Conservation (phyloP, 1,140 invertebrate species). For the Homalodisca vitripennis region DNA sequence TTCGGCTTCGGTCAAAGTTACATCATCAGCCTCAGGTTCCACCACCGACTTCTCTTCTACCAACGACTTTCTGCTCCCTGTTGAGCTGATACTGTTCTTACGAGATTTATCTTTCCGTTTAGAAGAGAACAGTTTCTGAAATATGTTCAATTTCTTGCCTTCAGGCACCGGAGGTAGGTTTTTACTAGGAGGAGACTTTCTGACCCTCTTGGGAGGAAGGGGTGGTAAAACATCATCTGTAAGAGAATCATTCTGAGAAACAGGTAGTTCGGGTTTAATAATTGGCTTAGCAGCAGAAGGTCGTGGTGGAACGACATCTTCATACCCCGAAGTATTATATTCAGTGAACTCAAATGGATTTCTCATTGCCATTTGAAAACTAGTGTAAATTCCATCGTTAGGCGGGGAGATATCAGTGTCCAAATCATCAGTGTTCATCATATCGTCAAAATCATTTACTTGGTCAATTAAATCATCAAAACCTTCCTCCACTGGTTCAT, state of each 20-base stretch:
- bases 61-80: conserved; percentile 26
- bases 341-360: conserved; percentile 67
- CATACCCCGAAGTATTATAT: conserved; percentile 54
- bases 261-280: conserved; percentile 43
- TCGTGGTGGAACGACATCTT: conserved; percentile 53
- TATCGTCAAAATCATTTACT: conserved; percentile 39
- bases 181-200: conserved; percentile 56
- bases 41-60: neutral
- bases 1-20: conserved; percentile 77
- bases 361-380: conserved; percentile 81
- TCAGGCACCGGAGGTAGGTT: conserved; percentile 49
- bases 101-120: conserved; percentile 39
- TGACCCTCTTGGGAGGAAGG: conserved; percentile 72
- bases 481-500: conserved; percentile 42
- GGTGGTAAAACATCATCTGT: conserved; percentile 63
- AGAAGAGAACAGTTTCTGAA: conserved; percentile 62
- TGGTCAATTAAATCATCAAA: conserved; percentile 48
- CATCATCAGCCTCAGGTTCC: conserved; percentile 31
- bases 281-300: conserved; percentile 48
- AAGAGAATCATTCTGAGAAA: conserved; percentile 24
- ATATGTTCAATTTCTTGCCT: conserved; percentile 58
- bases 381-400: conserved; percentile 61
- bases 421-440: conserved; percentile 28
- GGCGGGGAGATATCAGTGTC: neutral
- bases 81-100: conserved; percentile 35